Evolutionary conservation across 2,888 invertebrate species (phyloP), one percentile per base, ranked within the genome.

Genomic region (Harpagoxenus sublaevis): DNA sequence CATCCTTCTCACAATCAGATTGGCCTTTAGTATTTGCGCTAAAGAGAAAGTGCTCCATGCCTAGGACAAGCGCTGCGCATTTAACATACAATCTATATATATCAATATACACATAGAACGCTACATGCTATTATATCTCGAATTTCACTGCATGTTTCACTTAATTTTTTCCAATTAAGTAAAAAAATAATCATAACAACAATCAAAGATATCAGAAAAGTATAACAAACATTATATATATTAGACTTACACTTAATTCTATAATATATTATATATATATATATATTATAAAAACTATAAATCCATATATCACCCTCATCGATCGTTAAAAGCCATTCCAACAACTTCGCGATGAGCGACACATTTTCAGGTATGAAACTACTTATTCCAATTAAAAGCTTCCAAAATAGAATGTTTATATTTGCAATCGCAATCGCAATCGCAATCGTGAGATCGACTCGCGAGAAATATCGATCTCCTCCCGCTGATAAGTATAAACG

Each of bases 31-130:
- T 55, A 77, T 42, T 39, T 51, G n/a, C 28, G 28, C n/a, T 55
- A n/a, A 42, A 68, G 78, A 78, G 78, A 78, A 78, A 78, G 78
- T 78, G 70, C 42, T 66, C 78, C 42, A 18, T 55, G 66, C 39
- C 12, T 78, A 68, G 28, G 53, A 66, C 53, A 66, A 66, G 23
- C 53, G 23, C 53, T 55, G 39, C 51, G 63, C 51, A 55, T 31
- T 66, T 55, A 55, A 31, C 28, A 66, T 42, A 66, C 39, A n/a
- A 71, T 42, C 35, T 35, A 45, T 45, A 31, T 31, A 12, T 6
- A 8, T 53, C 12, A 9, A 31, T 53, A 12, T 42, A 42, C 10
- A 60, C 42, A 45, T 18, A 2, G 23, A 15, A 28, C 10, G 2
- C 18, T 48, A 42, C 6, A 15, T n/a, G 8, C 4, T 71, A 10